Evolutionary conservation across 2,888 invertebrate genomes (phyloP).

Genomic region (Caenorhabditis sulstoni): DNA sequence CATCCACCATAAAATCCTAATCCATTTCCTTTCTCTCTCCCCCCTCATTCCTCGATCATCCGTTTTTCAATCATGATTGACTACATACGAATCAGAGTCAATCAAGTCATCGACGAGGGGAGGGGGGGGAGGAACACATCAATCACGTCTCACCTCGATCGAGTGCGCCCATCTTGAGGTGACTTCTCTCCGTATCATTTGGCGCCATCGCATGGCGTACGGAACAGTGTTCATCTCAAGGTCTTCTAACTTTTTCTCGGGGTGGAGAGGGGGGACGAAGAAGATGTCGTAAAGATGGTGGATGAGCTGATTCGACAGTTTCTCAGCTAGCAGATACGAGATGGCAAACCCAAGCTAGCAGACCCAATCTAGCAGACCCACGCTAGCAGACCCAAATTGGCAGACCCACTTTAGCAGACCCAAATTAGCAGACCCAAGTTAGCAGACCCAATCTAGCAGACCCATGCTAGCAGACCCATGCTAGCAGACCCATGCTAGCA

Average conservation of each 20-base stretch:
- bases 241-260: constrained; percentile 1
- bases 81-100: constrained; percentile 31
- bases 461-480: too few species aligned
- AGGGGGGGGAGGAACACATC: constrained; percentile 13
- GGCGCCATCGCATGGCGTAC: constrained; percentile 50
- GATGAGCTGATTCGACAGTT: not conserved
- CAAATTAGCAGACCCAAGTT: too few species aligned
- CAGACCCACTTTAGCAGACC: too few species aligned
- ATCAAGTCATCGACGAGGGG: constrained; percentile 6
- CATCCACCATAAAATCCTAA: not conserved
- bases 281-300: not conserved
- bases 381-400: too few species aligned
- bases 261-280: not conserved
- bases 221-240: constrained; percentile 6
- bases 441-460: too few species aligned
- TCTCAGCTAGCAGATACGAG: not conserved
- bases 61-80: constrained; percentile 12
- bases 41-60: not conserved
- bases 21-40: not conserved
- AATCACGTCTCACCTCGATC: constrained; percentile 19
- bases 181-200: constrained; percentile 25
- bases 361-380: too few species aligned
- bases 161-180: not conserved
- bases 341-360: too few species aligned
- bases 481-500: too few species aligned